Conservation (phyloP, 1,140 invertebrate species). For the Delia radicum region DNA sequence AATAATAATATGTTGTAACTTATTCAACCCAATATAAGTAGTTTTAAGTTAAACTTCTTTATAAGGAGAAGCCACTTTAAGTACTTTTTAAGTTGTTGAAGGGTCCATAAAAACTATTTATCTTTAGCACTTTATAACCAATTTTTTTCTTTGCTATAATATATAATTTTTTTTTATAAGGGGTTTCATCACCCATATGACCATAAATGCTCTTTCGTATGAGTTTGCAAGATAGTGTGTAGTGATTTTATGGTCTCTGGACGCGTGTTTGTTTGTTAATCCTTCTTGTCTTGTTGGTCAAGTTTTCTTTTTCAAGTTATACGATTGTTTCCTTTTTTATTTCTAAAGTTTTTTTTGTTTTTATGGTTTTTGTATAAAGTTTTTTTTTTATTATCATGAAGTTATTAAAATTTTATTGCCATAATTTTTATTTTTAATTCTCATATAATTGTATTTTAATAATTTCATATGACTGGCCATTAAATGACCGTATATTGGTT, state of each 20-base stretch:
- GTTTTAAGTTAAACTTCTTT: too few species aligned
- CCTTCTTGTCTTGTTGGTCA: background rate
- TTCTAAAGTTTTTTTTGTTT: background rate
- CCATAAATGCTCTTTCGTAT: background rate
- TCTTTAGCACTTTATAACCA: background rate
- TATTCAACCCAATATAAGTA: too few species aligned
- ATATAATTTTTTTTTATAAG: too few species aligned
- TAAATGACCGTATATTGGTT: background rate
- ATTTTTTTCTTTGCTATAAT: background rate
- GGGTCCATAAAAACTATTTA: slow-evolving; percentile 18
- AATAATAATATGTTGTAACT: too few species aligned
- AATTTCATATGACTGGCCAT: background rate
- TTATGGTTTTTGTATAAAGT: background rate
- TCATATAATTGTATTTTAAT: background rate
- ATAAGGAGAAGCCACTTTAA: too few species aligned
- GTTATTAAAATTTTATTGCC: background rate
- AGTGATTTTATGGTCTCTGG: background rate
- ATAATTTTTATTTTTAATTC: background rate
- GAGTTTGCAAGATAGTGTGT: background rate
- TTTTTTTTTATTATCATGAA: background rate
- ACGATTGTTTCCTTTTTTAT: background rate
- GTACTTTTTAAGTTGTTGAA: slow-evolving; percentile 24
- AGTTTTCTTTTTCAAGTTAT: background rate
- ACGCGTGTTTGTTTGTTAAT: background rate
- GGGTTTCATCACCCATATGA: background rate